These are phyloP conservation scores for Cosmopolites sordidus DNA, from an alignment of 2,888 invertebrate genomes.

Conservation along the genomic window DNA sequence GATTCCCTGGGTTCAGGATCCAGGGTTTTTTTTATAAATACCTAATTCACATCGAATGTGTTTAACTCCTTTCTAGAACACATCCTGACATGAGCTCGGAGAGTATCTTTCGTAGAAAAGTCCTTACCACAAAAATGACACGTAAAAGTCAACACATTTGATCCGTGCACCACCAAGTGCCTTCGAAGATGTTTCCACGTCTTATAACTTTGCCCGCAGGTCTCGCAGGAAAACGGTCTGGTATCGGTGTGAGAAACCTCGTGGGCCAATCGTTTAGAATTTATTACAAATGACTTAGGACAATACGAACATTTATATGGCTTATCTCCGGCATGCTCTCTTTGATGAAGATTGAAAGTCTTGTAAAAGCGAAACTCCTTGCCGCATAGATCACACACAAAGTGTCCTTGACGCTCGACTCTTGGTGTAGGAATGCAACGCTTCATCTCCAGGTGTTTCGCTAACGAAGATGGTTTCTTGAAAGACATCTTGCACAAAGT, in stretches of 20 bases:
- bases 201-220: slow-evolving; percentile 45
- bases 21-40: no score
- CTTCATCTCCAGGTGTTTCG: slow-evolving; percentile 25
- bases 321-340: slow-evolving; percentile 53
- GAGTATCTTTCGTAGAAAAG: slow-evolving; percentile 21
- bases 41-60: neutral
- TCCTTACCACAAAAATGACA: slow-evolving; percentile 21
- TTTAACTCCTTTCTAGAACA: slow-evolving; percentile 6
- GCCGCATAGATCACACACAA: slow-evolving; percentile 37
- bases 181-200: slow-evolving; percentile 25
- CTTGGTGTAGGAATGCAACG: slow-evolving; percentile 22
- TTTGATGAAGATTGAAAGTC: slow-evolving; percentile 30
- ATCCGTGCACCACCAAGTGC: slow-evolving; percentile 19
- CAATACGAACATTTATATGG: slow-evolving; percentile 55
- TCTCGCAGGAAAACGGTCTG: slow-evolving; percentile 52
- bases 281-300: slow-evolving; percentile 52
- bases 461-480: slow-evolving; percentile 17
- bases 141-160: slow-evolving; percentile 16
- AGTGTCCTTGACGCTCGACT: slow-evolving; percentile 45
- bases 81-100: slow-evolving; percentile 17
- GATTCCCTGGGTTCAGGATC: no score
- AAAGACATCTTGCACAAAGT: slow-evolving; percentile 22
- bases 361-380: slow-evolving; percentile 29
- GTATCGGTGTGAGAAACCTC: slow-evolving; percentile 50
- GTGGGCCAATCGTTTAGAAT: slow-evolving; percentile 22